These are phyloP conservation scores for Ptychoptera contaminata DNA, from an alignment of 2,888 invertebrate genomes.

Conservation along the genomic window DNA sequence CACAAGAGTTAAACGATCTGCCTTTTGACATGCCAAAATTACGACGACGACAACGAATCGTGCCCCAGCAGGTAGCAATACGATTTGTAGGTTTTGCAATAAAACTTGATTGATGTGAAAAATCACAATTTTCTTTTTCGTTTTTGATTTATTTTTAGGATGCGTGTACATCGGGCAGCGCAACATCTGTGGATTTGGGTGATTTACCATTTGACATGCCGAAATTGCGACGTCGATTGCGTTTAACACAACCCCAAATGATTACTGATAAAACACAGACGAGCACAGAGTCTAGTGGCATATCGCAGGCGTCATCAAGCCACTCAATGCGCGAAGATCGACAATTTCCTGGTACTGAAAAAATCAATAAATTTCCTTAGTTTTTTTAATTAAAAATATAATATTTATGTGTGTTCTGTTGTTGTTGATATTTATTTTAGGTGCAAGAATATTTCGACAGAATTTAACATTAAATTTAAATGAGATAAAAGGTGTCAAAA, in stretches of 20 bases:
- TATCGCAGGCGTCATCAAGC: constrained; percentile 68
- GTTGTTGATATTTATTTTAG: constrained; percentile 24
- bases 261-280: constrained; percentile 23
- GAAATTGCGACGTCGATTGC: constrained; percentile 59
- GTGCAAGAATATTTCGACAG: constrained; percentile 41
- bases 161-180: constrained; percentile 51
- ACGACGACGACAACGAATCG: constrained; percentile 48
- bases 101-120: not conserved
- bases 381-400: not conserved
- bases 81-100: not conserved
- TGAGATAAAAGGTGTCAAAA: constrained; percentile 29
- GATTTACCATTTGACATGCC: constrained; percentile 87
- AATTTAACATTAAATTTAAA: constrained; percentile 63
- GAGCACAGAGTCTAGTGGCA: constrained; percentile 52
- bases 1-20: constrained; percentile 57
- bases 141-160: constrained; percentile 16
- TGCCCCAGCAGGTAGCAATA: constrained; percentile 38
- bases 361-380: not conserved
- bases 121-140: not conserved
- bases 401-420: too few species aligned
- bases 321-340: constrained; percentile 61
- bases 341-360: constrained; percentile 5
- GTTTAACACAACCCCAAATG: constrained; percentile 34
- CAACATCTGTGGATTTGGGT: constrained; percentile 59
- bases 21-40: constrained; percentile 86